Conservation (phyloP, 2,113 vertebrate species). For the Casuarius casuarius region DNA sequence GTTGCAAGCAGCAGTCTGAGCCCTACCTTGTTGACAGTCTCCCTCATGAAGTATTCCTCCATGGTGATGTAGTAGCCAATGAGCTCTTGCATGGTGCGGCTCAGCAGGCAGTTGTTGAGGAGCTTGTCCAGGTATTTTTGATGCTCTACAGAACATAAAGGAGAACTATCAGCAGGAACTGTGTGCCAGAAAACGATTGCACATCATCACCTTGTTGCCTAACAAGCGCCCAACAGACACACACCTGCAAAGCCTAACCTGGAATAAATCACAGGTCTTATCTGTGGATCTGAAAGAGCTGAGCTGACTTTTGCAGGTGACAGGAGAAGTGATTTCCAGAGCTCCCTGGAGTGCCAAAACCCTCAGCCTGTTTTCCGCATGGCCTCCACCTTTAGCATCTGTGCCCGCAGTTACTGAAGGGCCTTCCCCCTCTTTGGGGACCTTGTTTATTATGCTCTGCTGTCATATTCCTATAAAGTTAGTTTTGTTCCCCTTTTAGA, state of each 20-base stretch:
- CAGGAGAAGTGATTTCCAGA: not conserved
- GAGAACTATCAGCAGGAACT: not conserved
- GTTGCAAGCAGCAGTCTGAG: not conserved
- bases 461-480: not conserved
- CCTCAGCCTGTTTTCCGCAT: not conserved
- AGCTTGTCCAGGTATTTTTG: constrained; percentile 92
- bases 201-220: not conserved
- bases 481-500: not conserved
- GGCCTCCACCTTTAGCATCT: not conserved
- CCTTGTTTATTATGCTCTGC: not conserved
- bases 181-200: not conserved
- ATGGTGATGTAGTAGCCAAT: constrained; percentile 98
- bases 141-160: constrained; percentile 81
- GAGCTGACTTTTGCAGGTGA: not conserved
- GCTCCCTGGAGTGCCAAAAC: not conserved
- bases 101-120: constrained; percentile 91
- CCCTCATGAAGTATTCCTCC: constrained; percentile 99
- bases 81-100: constrained; percentile 94
- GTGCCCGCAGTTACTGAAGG: not conserved
- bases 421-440: not conserved
- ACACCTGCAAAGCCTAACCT: not conserved
- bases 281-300: not conserved
- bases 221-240: accelerated
- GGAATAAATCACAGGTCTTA: not conserved
- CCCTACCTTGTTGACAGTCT: constrained; percentile 94